These are phyloP conservation scores for Amphiprion percula DNA, from an alignment of 2,113 vertebrate genomes.

Conservation along the genomic window DNA sequence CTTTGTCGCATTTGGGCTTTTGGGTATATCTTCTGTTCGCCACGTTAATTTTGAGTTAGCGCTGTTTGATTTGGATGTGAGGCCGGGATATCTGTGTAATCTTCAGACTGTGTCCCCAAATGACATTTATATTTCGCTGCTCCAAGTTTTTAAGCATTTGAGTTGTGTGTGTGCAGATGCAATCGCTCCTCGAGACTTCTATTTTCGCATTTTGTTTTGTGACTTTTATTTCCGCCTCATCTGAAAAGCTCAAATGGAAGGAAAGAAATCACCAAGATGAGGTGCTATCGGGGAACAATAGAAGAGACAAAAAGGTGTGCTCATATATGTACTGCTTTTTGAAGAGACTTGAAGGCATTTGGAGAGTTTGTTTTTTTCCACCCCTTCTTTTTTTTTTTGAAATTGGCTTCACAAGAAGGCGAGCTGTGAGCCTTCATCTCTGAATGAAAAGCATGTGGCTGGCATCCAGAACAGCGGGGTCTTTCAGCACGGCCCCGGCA, in stretches of 20 bases:
- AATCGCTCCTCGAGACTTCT: slow-evolving; percentile 17
- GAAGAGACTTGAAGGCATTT: slow-evolving; percentile 81
- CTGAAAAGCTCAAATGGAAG: neutral
- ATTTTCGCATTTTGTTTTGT: slow-evolving; percentile 18
- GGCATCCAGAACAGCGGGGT: slow-evolving; percentile 89
- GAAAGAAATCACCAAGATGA: slow-evolving; percentile 18
- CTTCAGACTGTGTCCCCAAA: slow-evolving; percentile 49
- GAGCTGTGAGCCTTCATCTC: slow-evolving; percentile 87
- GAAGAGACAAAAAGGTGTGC: slow-evolving; percentile 67
- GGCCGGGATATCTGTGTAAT: slow-evolving; percentile 72
- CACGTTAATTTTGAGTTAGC: slow-evolving; percentile 54
- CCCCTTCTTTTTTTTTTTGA: slow-evolving; percentile 55
- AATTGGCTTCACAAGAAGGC: slow-evolving; percentile 86
- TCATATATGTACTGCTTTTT: slow-evolving; percentile 76
- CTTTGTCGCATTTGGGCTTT: slow-evolving; percentile 38
- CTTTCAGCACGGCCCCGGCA: slow-evolving; percentile 86
- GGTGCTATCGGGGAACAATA: slow-evolving; percentile 27
- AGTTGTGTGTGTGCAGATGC: neutral
- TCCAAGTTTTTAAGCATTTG: slow-evolving; percentile 16
- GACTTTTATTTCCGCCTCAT: slow-evolving; percentile 21
- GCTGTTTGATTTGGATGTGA: slow-evolving; percentile 75
- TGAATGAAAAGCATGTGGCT: slow-evolving; percentile 90
- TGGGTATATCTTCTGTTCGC: slow-evolving; percentile 56
- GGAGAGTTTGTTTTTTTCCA: slow-evolving; percentile 78
- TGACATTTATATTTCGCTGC: slow-evolving; percentile 54